Percentiles rank a stretch among this genome's conserved stretches.
These are phyloP conservation scores for Tor tambroides DNA, from an alignment of 2,113 vertebrate species.

Conservation along the genomic window DNA sequence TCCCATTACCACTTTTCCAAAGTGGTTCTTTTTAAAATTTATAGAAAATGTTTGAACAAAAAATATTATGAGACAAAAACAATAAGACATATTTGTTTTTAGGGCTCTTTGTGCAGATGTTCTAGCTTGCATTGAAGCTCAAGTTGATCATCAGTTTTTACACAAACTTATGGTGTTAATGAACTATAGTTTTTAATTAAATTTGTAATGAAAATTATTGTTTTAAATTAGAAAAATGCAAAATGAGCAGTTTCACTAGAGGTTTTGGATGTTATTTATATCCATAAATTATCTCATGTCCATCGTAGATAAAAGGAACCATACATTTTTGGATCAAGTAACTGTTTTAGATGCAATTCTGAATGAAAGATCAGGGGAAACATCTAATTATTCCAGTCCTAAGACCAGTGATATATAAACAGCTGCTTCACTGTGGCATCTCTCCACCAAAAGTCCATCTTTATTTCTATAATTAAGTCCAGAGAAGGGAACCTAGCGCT, in stretches of 20 bases:
- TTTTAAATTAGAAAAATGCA: not conserved
- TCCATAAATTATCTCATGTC: not conserved
- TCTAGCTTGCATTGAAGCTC: too few relatives aligned
- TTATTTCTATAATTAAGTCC: constrained; percentile 15
- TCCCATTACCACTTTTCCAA: not conserved
- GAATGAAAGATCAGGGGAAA: not conserved
- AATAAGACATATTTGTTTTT: not conserved
- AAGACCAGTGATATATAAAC: not conserved
- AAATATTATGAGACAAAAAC: not conserved
- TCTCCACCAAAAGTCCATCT: not conserved
- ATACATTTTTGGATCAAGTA: not conserved
- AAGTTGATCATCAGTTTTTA: too few relatives aligned
- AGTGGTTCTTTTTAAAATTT: not conserved
- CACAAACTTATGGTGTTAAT: too few relatives aligned
- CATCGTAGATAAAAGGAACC: not conserved
- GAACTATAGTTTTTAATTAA: not conserved
- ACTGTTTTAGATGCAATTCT: not conserved
- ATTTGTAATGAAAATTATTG: not conserved
- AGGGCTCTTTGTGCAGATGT: too few relatives aligned
- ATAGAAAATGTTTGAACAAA: not conserved
- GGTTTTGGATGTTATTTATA: not conserved
- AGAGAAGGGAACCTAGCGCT: not conserved
- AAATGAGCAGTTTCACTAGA: not conserved
- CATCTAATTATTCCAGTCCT: not conserved
- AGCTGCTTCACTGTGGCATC: constrained; percentile 7